Base-by-base conservation (phyloP, 2,888 invertebrate genomes). In the Chloroclysta siterata region DNA sequence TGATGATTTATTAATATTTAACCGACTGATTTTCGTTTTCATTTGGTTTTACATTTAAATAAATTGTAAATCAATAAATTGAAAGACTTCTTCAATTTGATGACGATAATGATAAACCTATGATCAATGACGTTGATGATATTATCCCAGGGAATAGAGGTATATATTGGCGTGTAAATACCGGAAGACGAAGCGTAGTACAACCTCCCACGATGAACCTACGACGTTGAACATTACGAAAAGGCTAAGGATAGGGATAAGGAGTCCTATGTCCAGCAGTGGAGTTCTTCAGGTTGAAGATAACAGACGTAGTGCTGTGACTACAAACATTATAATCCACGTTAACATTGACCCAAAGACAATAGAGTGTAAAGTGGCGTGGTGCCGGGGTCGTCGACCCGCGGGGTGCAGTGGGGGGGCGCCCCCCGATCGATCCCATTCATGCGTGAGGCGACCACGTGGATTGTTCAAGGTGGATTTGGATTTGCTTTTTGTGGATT, bases 351-450 rank as follows among this genome's bases (percentile, higher is more conserved):
- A 71, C 71, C 71, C 63, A 67, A 67, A 67, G 67, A 63, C 60
- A 54, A 65, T 17, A 55, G 63, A 59, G 57, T 60, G 50, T 59
- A 56, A 55, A 63, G 63, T 51, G 52, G 56, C 56, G 54, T 36
- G 59, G 56, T 39, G 29, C 42, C 58, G 69, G 63, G 68, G 69
- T 65, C 72, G 66, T 53, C 53, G 66, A 66, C 69, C 65, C 62
- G 60, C n/a, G 42, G 53, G 48, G 58, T n/a, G n/a, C 41, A 0
- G 58, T 5, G 60, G 33, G 39, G 51, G 11, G 33, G 52, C 28
- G 52, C 22, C 69, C 75, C 73, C 69, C 75, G 82, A 88, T 87
- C 84, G 88, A 88, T 87, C 84, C 72, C 83, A 83, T 81, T 83
- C 85, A 84, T 78, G 80, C 79, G 78, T 80, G 76, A 69, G 69